These are phyloP conservation scores for Therioaphis trifolii DNA, from an alignment of 2,888 invertebrate genomes.

Conservation along the genomic window DNA sequence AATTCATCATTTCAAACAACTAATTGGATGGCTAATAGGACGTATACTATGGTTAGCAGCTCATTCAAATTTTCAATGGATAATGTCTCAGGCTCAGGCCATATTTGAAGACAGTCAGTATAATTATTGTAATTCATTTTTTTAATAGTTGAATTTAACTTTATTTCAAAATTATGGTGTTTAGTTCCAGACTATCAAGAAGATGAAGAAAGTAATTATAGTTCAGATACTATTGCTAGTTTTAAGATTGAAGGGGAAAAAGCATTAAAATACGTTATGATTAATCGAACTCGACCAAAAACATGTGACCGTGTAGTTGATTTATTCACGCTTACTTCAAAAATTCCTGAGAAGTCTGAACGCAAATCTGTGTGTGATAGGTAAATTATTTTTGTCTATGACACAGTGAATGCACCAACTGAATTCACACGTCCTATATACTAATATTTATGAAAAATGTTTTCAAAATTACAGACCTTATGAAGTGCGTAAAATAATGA, in stretches of 20 bases:
- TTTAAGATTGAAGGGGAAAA: constrained; percentile 67
- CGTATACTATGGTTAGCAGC: constrained; percentile 66
- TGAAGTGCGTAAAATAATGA: constrained; percentile 52
- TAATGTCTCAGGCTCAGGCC: constrained; percentile 64
- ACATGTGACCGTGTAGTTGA: constrained; percentile 84
- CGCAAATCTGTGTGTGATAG: constrained; percentile 51
- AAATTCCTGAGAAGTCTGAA: constrained; percentile 32
- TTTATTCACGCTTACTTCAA: constrained; percentile 69
- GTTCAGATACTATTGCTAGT: constrained; percentile 15
- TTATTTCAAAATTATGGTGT: not conserved
- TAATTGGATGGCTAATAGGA: constrained; percentile 71
- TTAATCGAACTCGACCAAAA: constrained; percentile 83
- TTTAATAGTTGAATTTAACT: not conserved
- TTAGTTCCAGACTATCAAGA: constrained; percentile 63
- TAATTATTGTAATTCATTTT: not conserved
- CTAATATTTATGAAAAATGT: not conserved
- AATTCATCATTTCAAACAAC: constrained; percentile 72
- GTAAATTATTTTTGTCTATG: constrained; percentile 21
- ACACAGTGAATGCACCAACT: too few relatives aligned
- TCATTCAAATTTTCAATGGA: constrained; percentile 65
- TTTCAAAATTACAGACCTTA: constrained; percentile 18
- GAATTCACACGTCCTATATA: too few relatives aligned
- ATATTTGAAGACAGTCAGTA: constrained; percentile 71
- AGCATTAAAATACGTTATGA: constrained; percentile 74
- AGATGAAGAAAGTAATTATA: constrained; percentile 48